Evolutionary conservation across 1,140 invertebrate species (phyloP).

Genomic region (Lepidurus packardi): DNA sequence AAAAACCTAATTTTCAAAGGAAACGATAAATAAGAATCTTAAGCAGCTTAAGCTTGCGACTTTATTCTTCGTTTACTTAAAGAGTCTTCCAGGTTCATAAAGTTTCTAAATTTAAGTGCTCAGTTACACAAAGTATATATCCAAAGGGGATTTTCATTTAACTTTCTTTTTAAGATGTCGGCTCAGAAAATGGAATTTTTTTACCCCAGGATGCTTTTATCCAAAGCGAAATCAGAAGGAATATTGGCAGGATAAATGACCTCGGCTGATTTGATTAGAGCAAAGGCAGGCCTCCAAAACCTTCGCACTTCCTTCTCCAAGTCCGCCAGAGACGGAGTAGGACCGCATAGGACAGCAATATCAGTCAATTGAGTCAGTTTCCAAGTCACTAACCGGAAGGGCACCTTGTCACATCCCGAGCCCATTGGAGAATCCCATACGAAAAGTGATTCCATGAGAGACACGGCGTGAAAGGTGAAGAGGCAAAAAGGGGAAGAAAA

Average conservation of each 20-base stretch:
- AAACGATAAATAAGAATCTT: too few relatives aligned
- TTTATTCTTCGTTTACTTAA: too few relatives aligned
- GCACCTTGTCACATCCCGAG: background rate
- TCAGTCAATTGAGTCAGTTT: constrained; percentile 30
- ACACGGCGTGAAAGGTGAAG: background rate
- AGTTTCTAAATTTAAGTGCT: too few relatives aligned
- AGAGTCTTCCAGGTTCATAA: too few relatives aligned
- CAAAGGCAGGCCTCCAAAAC: constrained; percentile 33
- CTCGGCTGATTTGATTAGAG: constrained; percentile 30
- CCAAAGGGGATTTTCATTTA: background rate
- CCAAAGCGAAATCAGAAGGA: constrained; percentile 28
- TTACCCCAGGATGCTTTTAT: constrained; percentile 33
- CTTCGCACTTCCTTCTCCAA: constrained; percentile 33
- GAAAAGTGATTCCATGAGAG: background rate
- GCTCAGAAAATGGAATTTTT: background rate
- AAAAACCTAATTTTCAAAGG: too few relatives aligned
- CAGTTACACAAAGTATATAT: too few relatives aligned
- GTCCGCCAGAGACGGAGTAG: constrained; percentile 31
- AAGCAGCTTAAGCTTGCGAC: too few relatives aligned
- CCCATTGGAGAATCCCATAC: background rate
- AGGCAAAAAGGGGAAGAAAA: background rate
- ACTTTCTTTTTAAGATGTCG: background rate
- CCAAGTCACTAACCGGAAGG: constrained; percentile 32
- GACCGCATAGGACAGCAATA: constrained; percentile 29
- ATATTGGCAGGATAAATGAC: constrained; percentile 29